Conservation (phyloP, 2,113 vertebrate genomes). For the Ophthalmolycus amberensis region DNA sequence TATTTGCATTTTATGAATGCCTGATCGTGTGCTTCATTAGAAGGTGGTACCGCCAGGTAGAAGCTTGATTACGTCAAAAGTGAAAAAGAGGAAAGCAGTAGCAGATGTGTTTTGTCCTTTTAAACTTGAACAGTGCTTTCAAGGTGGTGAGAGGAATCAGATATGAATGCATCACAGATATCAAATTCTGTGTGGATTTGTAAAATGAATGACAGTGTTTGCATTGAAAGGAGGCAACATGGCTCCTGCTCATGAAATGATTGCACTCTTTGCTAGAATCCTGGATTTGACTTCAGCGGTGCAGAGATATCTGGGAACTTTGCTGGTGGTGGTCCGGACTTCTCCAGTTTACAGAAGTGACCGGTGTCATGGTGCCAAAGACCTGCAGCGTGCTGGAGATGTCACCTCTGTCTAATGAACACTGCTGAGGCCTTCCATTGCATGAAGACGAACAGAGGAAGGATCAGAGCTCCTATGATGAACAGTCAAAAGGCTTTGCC, state of each 20-base stretch:
- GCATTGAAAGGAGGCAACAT: neutral
- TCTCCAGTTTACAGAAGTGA: conserved; percentile 89
- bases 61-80: neutral
- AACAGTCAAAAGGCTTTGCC: conserved; percentile 4
- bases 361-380: neutral
- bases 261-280: conserved; percentile 85
- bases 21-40: neutral
- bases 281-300: conserved; percentile 98
- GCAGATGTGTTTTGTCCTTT: neutral
- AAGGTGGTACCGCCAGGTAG: neutral
- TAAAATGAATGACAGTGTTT: neutral
- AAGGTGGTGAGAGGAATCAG: neutral
- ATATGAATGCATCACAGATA: neutral
- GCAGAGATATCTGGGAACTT: conserved; percentile 99
- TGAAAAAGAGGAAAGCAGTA: neutral
- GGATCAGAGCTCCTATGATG: neutral
- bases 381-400: neutral
- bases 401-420: neutral
- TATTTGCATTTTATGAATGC: neutral
- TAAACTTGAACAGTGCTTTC: neutral
- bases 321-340: conserved; percentile 94
- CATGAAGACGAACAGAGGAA: neutral
- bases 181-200: neutral
- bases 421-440: neutral
- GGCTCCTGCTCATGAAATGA: neutral